Percentiles rank a stretch among this genome's conserved stretches.
These are phyloP conservation scores for Bubo blakistoni DNA, from an alignment of 2,113 vertebrate genomes.

Conservation along the genomic window DNA sequence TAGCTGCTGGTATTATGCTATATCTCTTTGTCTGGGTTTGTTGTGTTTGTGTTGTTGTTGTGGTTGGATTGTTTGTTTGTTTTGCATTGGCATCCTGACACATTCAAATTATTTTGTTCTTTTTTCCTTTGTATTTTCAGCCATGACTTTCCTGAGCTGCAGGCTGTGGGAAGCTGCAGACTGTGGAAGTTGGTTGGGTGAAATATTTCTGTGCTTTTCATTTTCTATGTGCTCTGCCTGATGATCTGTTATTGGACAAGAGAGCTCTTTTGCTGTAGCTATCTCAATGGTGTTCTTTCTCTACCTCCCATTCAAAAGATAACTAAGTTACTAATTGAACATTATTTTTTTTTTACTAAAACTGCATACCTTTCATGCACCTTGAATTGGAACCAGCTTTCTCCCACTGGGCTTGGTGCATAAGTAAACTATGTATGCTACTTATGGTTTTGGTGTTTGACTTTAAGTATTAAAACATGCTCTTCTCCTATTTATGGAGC, in stretches of 20 bases:
- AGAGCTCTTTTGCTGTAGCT: not conserved
- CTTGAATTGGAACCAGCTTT: not conserved
- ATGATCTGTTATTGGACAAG: not conserved
- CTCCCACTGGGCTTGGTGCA: not conserved
- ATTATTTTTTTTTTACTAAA: not conserved
- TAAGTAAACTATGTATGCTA: not conserved
- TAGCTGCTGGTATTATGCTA: not conserved
- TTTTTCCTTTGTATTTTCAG: not conserved
- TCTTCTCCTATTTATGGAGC: accelerated
- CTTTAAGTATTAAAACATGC: not conserved
- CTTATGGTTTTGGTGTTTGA: not conserved
- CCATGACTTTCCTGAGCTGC: not conserved
- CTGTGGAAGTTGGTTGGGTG: not conserved
- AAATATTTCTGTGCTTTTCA: not conserved
- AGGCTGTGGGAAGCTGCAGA: not conserved
- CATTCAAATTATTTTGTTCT: not conserved
- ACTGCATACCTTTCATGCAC: not conserved
- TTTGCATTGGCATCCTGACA: not conserved
- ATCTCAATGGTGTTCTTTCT: not conserved
- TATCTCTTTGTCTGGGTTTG: not conserved
- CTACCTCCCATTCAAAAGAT: not conserved
- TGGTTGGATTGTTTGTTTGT: not conserved
- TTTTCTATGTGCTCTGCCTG: not conserved
- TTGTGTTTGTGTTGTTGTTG: not conserved
- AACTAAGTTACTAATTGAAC: not conserved